A percentile compares a stretch with the other conserved stretches of the same genome.
Evolutionary conservation across 2,113 vertebrate species (phyloP).

Genomic region (Globicephala melas): DNA sequence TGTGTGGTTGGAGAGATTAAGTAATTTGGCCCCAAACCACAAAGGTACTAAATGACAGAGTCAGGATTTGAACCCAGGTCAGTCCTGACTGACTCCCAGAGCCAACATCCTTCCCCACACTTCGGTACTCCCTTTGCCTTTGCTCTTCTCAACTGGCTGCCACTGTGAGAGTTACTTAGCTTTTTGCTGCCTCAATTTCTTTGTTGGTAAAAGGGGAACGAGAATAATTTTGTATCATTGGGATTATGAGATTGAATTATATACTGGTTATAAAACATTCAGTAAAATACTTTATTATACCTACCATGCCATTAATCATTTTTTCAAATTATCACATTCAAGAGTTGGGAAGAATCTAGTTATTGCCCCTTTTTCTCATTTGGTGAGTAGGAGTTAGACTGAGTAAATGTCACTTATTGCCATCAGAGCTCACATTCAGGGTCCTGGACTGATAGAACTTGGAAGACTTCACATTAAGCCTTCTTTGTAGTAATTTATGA

Average conservation of each 20-base stretch:
- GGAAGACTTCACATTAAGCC: background rate
- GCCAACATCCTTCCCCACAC: background rate
- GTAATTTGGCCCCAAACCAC: background rate
- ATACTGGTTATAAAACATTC: background rate
- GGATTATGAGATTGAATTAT: background rate
- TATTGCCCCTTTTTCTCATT: background rate
- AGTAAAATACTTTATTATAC: background rate
- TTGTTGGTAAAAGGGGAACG: background rate
- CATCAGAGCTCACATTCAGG: background rate
- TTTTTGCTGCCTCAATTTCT: background rate
- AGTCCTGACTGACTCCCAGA: background rate
- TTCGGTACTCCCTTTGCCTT: background rate
- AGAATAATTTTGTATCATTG: conserved; percentile 3
- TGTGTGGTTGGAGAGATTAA: background rate
- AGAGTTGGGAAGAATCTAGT: background rate
- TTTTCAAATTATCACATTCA: background rate
- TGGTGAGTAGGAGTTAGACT: background rate
- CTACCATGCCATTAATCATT: background rate
- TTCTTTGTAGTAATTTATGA: background rate
- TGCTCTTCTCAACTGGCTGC: background rate
- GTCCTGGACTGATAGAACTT: background rate
- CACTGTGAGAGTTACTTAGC: background rate
- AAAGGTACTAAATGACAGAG: background rate
- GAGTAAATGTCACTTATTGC: background rate
- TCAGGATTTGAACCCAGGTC: background rate